These are phyloP conservation scores for Chaetodon auriga DNA, from an alignment of 2,113 vertebrate species.

Conservation along the genomic window DNA sequence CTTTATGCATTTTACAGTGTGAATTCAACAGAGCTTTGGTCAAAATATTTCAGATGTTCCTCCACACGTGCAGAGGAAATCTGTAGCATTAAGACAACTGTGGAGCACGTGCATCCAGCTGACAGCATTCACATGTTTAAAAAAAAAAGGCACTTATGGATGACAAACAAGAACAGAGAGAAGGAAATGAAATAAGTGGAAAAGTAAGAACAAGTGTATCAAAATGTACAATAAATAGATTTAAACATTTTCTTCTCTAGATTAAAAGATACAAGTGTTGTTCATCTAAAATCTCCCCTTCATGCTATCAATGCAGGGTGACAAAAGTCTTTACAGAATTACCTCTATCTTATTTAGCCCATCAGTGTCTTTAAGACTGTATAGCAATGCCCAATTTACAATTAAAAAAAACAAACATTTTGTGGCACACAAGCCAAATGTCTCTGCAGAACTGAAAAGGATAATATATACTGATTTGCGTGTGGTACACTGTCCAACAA, in stretches of 20 bases:
- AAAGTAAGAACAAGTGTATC: constrained; percentile 11
- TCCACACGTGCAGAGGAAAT: constrained; percentile 11
- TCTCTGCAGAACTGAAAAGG: constrained; percentile 1
- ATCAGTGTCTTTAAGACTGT: neutral
- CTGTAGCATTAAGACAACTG: constrained; percentile 33
- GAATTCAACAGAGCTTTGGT: constrained; percentile 56
- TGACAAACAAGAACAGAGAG: neutral
- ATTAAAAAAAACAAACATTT: constrained; percentile 2
- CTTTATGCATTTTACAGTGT: constrained; percentile 4
- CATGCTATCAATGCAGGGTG: neutral
- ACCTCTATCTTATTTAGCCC: neutral
- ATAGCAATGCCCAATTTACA: neutral
- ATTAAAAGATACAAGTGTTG: constrained; percentile 26
- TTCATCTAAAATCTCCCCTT: constrained; percentile 13
- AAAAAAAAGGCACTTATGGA: constrained; percentile 63
- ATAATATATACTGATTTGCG: neutral
- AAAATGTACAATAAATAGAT: constrained; percentile 76
- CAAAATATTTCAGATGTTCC: constrained; percentile 28
- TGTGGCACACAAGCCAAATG: neutral
- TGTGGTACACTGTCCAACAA: neutral
- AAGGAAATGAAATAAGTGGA: neutral
- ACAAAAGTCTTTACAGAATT: neutral
- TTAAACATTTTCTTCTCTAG: constrained; percentile 27
- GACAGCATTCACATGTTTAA: constrained; percentile 28
- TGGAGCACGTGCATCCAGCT: neutral